phyloP scores from a whole-genome alignment of 2,888 invertebrate genomes.

The Eupeodes luniger region DNA sequence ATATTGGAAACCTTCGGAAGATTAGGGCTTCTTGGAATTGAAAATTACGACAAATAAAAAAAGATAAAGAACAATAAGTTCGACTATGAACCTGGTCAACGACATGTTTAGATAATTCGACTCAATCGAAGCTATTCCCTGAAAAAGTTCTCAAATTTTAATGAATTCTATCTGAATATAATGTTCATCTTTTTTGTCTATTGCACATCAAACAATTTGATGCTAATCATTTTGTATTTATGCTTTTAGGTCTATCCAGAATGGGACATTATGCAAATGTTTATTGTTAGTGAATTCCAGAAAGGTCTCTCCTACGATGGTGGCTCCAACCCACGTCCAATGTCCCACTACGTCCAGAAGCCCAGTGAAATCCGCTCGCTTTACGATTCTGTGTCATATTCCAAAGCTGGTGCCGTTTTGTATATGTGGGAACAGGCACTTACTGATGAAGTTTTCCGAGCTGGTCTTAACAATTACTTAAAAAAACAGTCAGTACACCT shows the following conservation, averaged over 20 bases:
- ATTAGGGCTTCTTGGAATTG: too few species aligned
- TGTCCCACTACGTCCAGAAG: constrained; percentile 91
- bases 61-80: too few species aligned
- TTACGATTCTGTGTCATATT: constrained; percentile 94
- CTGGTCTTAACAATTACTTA: constrained; percentile 81
- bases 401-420: constrained; percentile 91
- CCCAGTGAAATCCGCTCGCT: constrained; percentile 93
- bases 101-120: too few species aligned
- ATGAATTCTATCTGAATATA: too few species aligned
- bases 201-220: too few species aligned
- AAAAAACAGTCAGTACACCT: neutral
- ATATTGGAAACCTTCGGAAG: too few species aligned
- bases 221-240: too few species aligned
- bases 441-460: constrained; percentile 80
- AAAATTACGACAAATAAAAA: too few species aligned
- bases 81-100: too few species aligned
- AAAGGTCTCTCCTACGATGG: constrained; percentile 90
- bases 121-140: too few species aligned
- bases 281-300: constrained; percentile 90
- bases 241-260: constrained; percentile 85
- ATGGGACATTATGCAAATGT: constrained; percentile 91
- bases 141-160: too few species aligned
- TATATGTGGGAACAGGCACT: constrained; percentile 82
- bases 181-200: too few species aligned
- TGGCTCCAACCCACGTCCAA: constrained; percentile 90